Evolutionary conservation across 1,140 invertebrate genomes (phyloP).

Genomic region (Neodiprion fabricii): DNA sequence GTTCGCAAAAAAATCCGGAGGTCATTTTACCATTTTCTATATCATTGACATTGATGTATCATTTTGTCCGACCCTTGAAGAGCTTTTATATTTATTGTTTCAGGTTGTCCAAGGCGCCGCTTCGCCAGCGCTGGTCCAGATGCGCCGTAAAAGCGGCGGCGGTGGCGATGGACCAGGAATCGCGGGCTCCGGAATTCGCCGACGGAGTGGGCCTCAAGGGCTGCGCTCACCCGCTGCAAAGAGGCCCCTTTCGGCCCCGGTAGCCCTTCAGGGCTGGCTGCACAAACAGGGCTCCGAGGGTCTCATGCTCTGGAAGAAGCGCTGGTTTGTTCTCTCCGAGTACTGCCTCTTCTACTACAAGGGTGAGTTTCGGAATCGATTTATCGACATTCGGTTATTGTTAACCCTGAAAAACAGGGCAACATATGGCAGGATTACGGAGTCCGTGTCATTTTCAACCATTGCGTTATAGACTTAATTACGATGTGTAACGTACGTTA

Average conservation of each 20-base stretch:
- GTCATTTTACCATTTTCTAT: no score
- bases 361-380: slow-evolving; percentile 67
- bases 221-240: slow-evolving; percentile 80
- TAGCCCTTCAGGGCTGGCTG: slow-evolving; percentile 87
- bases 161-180: slow-evolving; percentile 59
- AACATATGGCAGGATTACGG: no score
- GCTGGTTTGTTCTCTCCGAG: slow-evolving; percentile 94
- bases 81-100: slow-evolving; percentile 34
- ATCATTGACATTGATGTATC: no score
- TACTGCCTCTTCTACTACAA: slow-evolving; percentile 96
- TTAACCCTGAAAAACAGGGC: no score
- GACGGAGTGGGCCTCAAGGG: slow-evolving; percentile 69
- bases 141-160: slow-evolving; percentile 37
- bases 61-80: no score
- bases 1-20: no score
- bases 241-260: slow-evolving; percentile 77
- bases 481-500: no score
- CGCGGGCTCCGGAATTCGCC: slow-evolving; percentile 66
- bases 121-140: slow-evolving; percentile 40
- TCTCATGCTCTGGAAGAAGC: slow-evolving; percentile 91
- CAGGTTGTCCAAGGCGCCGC: slow-evolving; percentile 48
- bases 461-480: no score
- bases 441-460: no score
- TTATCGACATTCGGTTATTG: no score
- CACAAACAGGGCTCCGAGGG: slow-evolving; percentile 92